Percentiles rank a stretch among this genome's conserved stretches.
These are phyloP conservation scores for Hyles vespertilio DNA, from an alignment of 1,140 invertebrate genomes.

Conservation along the genomic window DNA sequence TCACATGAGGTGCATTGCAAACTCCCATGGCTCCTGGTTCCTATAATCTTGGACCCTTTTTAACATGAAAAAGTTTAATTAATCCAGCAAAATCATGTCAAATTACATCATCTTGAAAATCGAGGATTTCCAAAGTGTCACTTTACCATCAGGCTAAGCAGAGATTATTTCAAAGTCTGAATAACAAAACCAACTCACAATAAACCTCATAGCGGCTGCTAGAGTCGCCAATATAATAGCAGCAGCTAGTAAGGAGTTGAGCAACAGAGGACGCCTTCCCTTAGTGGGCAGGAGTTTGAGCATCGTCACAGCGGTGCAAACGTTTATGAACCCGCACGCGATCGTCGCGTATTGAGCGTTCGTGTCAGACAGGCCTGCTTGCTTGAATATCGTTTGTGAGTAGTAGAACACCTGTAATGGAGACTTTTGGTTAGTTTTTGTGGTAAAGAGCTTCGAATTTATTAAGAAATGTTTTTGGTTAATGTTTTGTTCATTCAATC, in stretches of 20 bases:
- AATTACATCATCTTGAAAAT: too few relatives aligned
- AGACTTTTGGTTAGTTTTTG: too few relatives aligned
- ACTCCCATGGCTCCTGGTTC: too few relatives aligned
- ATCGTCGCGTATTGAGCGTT: constrained; percentile 82
- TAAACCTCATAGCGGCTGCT: constrained; percentile 75
- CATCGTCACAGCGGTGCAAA: constrained; percentile 81
- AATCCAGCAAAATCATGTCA: too few relatives aligned
- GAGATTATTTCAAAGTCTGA: not conserved
- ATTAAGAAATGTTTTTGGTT: too few relatives aligned
- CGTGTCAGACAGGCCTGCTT: constrained; percentile 77
- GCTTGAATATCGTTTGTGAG: constrained; percentile 82
- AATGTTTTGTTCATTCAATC: too few relatives aligned
- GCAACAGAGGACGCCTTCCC: constrained; percentile 77
- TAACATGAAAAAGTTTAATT: too few relatives aligned
- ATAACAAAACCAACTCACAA: constrained; percentile 72
- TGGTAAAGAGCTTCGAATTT: too few relatives aligned
- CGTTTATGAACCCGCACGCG: constrained; percentile 83
- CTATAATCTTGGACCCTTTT: too few relatives aligned
- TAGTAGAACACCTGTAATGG: constrained; percentile 85
- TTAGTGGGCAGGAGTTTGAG: constrained; percentile 77
- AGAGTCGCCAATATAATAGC: constrained; percentile 75
- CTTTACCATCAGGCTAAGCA: not conserved
- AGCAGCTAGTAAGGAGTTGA: constrained; percentile 76
- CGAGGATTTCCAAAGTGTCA: too few relatives aligned
- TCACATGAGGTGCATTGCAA: too few relatives aligned